Conservation (phyloP, 2,797 vertebrate genomes). For the Sardinella longiceps region DNA sequence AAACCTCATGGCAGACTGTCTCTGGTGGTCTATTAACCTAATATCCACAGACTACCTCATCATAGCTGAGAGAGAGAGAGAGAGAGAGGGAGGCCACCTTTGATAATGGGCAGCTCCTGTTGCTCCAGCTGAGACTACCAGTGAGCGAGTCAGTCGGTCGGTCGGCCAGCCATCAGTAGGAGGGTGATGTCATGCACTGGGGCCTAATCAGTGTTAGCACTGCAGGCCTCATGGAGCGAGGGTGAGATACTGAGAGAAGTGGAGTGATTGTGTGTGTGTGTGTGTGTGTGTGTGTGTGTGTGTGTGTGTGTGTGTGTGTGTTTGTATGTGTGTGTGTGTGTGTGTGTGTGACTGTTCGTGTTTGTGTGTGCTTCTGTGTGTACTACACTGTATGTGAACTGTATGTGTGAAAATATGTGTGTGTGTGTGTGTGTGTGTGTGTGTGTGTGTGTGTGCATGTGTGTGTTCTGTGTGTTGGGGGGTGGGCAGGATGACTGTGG, state of each 20-base stretch:
- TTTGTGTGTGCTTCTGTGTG: neutral
- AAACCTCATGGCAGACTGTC: neutral
- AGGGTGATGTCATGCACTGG: neutral
- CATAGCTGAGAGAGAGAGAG: neutral
- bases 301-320: neutral
- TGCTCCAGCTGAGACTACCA: neutral
- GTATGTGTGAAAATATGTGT: neutral
- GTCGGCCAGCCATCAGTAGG: neutral
- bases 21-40: constrained; percentile 2
- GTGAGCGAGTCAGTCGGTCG: neutral
- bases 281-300: constrained; percentile 7
- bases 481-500: neutral
- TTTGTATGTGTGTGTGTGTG: neutral
- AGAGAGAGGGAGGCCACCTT: neutral
- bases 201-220: neutral
- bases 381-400: neutral
- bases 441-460: neutral
- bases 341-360: neutral
- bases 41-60: constrained; percentile 3
- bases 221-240: neutral
- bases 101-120: neutral
- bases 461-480: constrained; percentile 7
- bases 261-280: neutral
- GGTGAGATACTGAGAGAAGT: neutral
- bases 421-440: neutral